phyloP scores from a whole-genome alignment of 2,113 vertebrate genomes.

The Pterocles burchelli region DNA sequence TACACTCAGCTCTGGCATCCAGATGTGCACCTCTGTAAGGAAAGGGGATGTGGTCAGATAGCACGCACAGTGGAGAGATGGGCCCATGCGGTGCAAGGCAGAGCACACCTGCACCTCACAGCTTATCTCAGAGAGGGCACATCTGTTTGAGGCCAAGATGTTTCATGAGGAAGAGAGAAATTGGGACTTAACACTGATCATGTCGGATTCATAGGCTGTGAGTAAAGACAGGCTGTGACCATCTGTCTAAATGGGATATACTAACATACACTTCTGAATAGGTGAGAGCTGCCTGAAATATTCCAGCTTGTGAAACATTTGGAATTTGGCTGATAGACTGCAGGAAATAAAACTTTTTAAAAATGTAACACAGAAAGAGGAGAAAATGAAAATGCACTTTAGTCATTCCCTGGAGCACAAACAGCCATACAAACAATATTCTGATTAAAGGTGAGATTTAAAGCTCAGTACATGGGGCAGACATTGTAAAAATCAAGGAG shows the following conservation, averaged over 20 bases:
- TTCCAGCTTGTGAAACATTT: background rate
- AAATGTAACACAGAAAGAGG: background rate
- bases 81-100: background rate
- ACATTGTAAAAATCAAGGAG: background rate
- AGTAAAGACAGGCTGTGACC: background rate
- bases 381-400: conserved; percentile 44
- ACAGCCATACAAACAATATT: background rate
- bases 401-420: conserved; percentile 28
- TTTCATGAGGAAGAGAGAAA: background rate
- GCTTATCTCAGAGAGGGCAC: background rate
- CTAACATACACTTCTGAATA: background rate
- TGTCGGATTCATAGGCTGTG: background rate
- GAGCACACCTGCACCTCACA: background rate
- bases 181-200: background rate
- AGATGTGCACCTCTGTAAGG: background rate
- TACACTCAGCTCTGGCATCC: background rate
- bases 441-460: conserved; percentile 27
- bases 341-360: background rate
- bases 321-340: background rate
- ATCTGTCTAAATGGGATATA: background rate
- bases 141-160: background rate
- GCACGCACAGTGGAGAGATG: background rate
- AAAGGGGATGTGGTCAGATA: background rate
- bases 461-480: background rate
- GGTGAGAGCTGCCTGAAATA: background rate